A percentile compares a stretch with the other conserved stretches of the same genome.
Conservation (phyloP, 2,797 vertebrate species). For the Phrynocephalus guinanensis region DNA sequence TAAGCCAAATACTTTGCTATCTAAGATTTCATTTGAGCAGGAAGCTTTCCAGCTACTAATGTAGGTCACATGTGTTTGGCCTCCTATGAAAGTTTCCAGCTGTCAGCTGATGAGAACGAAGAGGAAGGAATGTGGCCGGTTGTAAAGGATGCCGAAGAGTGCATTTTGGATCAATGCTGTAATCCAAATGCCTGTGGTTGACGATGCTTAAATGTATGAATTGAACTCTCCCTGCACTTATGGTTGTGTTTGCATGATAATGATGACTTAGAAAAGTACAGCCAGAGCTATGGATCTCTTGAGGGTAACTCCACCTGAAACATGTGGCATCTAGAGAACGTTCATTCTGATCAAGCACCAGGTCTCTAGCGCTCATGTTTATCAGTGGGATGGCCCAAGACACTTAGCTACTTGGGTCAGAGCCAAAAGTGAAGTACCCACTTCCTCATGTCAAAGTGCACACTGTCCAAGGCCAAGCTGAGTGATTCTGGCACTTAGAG, state of each 20-base stretch:
- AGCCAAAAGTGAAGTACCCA: no score
- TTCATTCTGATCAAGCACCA: neutral
- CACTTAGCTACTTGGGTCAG: no score
- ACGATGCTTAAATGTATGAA: neutral
- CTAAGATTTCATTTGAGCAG: constrained; percentile 64
- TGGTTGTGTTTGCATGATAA: constrained; percentile 21
- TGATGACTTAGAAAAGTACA: constrained; percentile 16
- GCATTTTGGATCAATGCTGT: constrained; percentile 22
- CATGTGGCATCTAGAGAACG: neutral
- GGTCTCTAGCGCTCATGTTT: neutral
- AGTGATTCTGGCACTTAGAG: no score
- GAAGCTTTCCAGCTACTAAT: constrained; percentile 52
- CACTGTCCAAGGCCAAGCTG: no score
- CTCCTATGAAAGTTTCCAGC: constrained; percentile 58
- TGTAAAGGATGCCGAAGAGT: constrained; percentile 10
- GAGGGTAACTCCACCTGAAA: neutral
- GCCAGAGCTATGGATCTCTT: constrained; percentile 6
- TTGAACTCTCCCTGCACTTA: constrained; percentile 10
- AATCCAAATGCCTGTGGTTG: neutral
- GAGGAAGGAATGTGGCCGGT: constrained; percentile 38
- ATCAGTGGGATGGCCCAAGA: neutral
- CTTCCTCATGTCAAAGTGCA: no score
- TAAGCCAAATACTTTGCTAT: constrained; percentile 46
- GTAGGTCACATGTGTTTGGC: constrained; percentile 54
- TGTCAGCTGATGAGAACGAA: constrained; percentile 54